Evolutionary conservation across 2,888 invertebrate species (phyloP).

Genomic region (Busseola fusca): DNA sequence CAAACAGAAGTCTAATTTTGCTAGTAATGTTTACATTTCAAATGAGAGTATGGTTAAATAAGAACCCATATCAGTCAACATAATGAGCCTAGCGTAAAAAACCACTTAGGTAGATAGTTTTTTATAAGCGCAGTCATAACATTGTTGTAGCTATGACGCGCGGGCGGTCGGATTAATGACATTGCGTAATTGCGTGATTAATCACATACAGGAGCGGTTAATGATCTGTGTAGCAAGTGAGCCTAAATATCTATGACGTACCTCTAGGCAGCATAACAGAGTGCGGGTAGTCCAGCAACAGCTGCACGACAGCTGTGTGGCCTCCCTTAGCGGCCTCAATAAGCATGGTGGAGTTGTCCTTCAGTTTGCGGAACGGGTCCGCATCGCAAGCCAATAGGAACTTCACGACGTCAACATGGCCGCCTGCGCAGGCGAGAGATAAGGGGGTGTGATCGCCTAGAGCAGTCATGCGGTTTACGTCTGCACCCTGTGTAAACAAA

Average conservation of each 20-base stretch:
- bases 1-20: no score
- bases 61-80: no score
- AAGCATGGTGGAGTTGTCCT: constrained; percentile 99
- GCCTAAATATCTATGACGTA: neutral
- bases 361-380: constrained; percentile 98
- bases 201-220: no score
- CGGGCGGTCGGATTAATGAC: no score
- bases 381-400: constrained; percentile 96
- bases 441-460: constrained; percentile 99
- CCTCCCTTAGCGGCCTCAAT: constrained; percentile 99
- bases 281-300: constrained; percentile 98
- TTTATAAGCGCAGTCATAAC: no score
- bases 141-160: no score
- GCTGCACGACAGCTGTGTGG: constrained; percentile 97
- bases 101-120: no score
- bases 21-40: no score
- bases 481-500: constrained; percentile 76
- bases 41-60: no score
- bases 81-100: no score
- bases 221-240: neutral
- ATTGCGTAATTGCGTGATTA: no score
- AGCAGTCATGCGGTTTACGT: constrained; percentile 92
- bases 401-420: constrained; percentile 98
- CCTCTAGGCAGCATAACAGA: constrained; percentile 92
- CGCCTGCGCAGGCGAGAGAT: constrained; percentile 98